These are phyloP conservation scores for Gymnorhina tibicen DNA, from an alignment of 2,113 vertebrate species.

Conservation along the genomic window DNA sequence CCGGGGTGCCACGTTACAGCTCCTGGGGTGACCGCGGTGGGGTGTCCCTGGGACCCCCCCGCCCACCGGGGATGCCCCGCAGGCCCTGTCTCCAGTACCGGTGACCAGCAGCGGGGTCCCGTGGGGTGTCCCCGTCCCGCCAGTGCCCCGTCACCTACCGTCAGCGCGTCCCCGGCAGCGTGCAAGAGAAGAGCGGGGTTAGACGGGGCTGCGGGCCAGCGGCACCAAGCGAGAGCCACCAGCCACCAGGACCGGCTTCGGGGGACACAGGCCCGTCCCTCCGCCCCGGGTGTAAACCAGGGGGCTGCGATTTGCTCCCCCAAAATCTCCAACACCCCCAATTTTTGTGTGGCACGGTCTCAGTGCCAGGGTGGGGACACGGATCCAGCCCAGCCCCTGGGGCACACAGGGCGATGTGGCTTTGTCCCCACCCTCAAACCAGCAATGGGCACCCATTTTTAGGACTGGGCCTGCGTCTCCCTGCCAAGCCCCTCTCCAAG, in stretches of 20 bases:
- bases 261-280: not conserved
- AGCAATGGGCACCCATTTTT: not conserved
- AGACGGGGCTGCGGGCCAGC: not conserved
- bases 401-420: rapidly evolving
- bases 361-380: not conserved
- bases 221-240: not conserved
- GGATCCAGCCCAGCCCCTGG: not conserved
- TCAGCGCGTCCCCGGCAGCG: conserved; percentile 54
- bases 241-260: not conserved
- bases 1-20: not conserved
- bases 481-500: not conserved
- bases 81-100: not conserved
- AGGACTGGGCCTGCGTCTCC: not conserved
- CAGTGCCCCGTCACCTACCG: conserved; percentile 49
- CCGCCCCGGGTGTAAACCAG: not conserved
- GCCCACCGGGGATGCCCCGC: not conserved
- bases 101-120: not conserved
- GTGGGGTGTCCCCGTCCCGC: not conserved
- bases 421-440: not conserved
- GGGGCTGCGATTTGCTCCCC: not conserved
- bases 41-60: not conserved
- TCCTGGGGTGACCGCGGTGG: rapidly evolving
- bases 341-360: rapidly evolving
- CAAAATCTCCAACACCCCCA: not conserved
- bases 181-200: conserved; percentile 67